phyloP scores from a whole-genome alignment of 2,797 vertebrate species.

The Meda fulgida region DNA sequence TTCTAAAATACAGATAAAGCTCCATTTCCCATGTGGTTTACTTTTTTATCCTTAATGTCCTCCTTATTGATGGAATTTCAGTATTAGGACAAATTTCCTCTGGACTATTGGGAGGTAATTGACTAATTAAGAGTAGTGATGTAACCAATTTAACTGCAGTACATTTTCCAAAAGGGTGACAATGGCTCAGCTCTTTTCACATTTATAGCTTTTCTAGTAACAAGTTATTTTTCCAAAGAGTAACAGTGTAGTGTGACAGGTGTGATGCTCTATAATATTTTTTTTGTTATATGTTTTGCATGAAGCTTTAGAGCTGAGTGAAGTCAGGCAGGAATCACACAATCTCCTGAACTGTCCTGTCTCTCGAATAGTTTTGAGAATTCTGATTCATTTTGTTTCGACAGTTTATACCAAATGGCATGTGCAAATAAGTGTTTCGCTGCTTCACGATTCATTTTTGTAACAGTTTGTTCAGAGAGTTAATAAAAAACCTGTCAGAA shows the following conservation, averaged over 20 bases:
- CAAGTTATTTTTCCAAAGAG: not conserved
- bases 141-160: not conserved
- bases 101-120: not conserved
- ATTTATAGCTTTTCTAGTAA: not conserved
- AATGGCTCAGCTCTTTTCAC: not conserved
- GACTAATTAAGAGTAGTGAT: not conserved
- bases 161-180: not conserved
- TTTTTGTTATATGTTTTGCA: not conserved
- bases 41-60: not conserved
- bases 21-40: conserved; percentile 23
- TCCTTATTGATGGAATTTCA: not conserved
- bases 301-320: not conserved
- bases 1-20: conserved; percentile 33
- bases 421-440: no score
- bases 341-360: not conserved
- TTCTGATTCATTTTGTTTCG: not conserved
- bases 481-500: not conserved
- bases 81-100: not conserved
- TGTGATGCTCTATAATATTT: not conserved
- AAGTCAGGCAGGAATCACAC: not conserved
- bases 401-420: not conserved
- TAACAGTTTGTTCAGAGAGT: no score
- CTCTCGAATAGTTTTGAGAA: not conserved
- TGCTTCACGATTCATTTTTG: not conserved
- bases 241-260: not conserved